Percentiles rank a stretch among this genome's conserved stretches.
Conservation (phyloP, 2,797 vertebrate genomes). For the Alca torda region DNA sequence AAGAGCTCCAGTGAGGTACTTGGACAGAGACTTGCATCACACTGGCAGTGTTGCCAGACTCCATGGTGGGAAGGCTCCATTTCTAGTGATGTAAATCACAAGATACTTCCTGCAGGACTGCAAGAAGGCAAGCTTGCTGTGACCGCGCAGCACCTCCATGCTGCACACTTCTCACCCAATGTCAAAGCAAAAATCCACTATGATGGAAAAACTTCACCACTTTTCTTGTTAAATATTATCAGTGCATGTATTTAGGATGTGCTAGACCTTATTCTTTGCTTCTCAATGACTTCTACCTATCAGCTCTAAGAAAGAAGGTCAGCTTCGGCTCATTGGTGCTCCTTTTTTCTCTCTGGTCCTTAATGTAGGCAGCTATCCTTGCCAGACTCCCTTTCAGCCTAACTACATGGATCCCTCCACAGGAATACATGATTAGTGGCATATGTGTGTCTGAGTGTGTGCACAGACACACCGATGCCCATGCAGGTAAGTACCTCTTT, state of each 20-base stretch:
- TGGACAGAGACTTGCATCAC: background rate
- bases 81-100: background rate
- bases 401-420: background rate
- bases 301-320: background rate
- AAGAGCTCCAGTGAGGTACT: background rate
- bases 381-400: background rate
- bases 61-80: background rate
- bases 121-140: background rate
- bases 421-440: background rate
- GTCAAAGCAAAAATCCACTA: background rate
- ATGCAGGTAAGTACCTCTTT: background rate
- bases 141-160: fast-evolving
- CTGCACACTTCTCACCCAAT: background rate
- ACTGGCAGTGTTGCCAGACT: background rate
- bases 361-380: background rate
- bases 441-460: background rate
- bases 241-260: background rate
- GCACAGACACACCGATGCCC: background rate
- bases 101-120: background rate
- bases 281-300: background rate
- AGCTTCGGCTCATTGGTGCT: background rate
- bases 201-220: background rate
- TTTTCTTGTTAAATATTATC: background rate
- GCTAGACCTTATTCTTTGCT: background rate
- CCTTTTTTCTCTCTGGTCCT: background rate